Evolutionary conservation across 2,113 vertebrate genomes (phyloP), one percentile per base, ranked within the genome.

Genomic region (Irena cyanogastra): DNA sequence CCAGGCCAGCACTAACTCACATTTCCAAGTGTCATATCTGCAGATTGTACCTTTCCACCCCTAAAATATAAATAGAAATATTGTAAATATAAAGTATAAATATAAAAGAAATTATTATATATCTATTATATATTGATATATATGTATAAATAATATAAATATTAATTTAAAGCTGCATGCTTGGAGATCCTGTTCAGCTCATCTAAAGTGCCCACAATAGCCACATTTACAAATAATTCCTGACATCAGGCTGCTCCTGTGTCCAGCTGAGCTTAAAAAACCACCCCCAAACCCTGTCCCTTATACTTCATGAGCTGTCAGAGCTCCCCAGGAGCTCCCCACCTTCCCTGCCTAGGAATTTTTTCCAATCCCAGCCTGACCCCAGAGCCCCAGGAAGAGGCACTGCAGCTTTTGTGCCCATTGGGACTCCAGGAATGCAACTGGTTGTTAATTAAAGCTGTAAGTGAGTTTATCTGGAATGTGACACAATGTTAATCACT

Each of bases 171-270:
- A 39, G 28, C 1, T 90, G 52, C 27, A 52, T 15, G 3, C 26
- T 4, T 39, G 30, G 65, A 16, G 39, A 8, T 28, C 24, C 11
- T 30, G 1, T 41, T 66, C 23, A 37, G 33, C 56, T 94, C 52
- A 16, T 10, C 11, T 2, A 0, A 27, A n/a, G 9, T 35, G 54
- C 19, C 45, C 56, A 5, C 71, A 72, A 9, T 4, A 23, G 14
- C 44, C 39, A 4, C 35, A 30, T 42, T 42, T 45, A 30, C 33
- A 66, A 23, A 44, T 18, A 4, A 71, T 71, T 79, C 83, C 57
- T 79, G 52, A n/a, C 33, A 16, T 56, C 66, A 80, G 49, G 41
- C 49, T 61, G 50, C 6, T 56, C 59, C 57, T 42, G 17, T 12
- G 18, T 14, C 56, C 47, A 71, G 1, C 54, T 23, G 42, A 66